A percentile compares a stretch with the other conserved stretches of the same genome.
These are phyloP conservation scores for Limnodromus scolopaceus DNA, from an alignment of 2,797 vertebrate genomes.

Conservation along the genomic window DNA sequence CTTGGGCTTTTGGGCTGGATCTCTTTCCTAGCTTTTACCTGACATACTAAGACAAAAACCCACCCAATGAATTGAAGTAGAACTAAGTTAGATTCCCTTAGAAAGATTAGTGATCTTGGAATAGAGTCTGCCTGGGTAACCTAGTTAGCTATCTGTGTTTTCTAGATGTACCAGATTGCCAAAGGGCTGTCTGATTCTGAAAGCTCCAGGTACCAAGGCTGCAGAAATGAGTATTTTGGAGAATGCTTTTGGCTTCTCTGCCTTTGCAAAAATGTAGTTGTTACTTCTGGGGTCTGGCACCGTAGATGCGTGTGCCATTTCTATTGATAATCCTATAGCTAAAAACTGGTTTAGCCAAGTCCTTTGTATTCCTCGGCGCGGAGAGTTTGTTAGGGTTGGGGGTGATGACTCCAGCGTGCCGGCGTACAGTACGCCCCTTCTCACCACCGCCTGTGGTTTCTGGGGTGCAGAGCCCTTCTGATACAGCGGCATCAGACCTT, in stretches of 20 bases:
- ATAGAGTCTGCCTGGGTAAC: neutral
- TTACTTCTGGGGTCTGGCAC: neutral
- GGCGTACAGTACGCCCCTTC: neutral
- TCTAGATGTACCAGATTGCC: neutral
- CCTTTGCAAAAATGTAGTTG: neutral
- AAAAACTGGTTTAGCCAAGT: neutral
- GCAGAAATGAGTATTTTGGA: neutral
- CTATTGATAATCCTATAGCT: neutral
- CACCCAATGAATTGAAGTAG: neutral
- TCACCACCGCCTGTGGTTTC: neutral
- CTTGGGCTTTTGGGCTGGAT: neutral
- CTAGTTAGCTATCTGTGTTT: neutral
- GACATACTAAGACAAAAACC: neutral
- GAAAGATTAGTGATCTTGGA: neutral
- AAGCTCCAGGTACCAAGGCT: neutral
- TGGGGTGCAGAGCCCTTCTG: neutral
- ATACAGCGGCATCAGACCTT: neutral
- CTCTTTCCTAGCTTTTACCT: neutral
- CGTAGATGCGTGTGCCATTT: rapidly evolving
- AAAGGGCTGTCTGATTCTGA: neutral
- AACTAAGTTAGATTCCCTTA: neutral
- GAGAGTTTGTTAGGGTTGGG: neutral
- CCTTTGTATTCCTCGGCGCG: neutral
- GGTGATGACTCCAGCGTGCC: neutral
- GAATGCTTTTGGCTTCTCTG: neutral